Percentiles rank a stretch among this genome's conserved stretches.
Evolutionary conservation across 1,140 invertebrate genomes (phyloP).

Genomic region (Drosophila nigrodunni): DNA sequence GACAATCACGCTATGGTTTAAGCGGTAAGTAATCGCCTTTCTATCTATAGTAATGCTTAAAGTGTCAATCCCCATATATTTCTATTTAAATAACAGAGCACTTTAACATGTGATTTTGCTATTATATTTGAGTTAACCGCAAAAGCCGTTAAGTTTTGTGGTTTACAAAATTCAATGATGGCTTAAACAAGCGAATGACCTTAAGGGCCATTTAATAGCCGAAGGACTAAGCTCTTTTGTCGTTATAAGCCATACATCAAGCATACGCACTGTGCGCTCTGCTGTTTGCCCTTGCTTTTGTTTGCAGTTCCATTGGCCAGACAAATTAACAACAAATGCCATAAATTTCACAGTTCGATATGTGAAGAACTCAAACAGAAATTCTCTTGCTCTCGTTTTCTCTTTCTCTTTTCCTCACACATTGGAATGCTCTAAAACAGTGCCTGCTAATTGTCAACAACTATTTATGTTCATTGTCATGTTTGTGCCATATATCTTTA

Average conservation of each 20-base stretch:
- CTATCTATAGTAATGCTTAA: too few species aligned
- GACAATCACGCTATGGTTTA: neutral
- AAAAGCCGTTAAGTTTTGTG: slow-evolving; percentile 61
- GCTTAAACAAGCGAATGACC: slow-evolving; percentile 55
- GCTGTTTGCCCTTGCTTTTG: slow-evolving; percentile 52
- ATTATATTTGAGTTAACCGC: slow-evolving; percentile 3
- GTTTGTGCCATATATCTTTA: slow-evolving; percentile 52
- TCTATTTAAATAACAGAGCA: too few species aligned
- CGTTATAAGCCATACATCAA: slow-evolving; percentile 70
- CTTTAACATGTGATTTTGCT: neutral
- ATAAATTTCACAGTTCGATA: slow-evolving; percentile 73
- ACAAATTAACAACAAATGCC: slow-evolving; percentile 80
- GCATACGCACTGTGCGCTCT: slow-evolving; percentile 67
- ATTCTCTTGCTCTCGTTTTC: neutral
- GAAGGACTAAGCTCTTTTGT: slow-evolving; percentile 40
- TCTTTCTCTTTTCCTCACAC: neutral
- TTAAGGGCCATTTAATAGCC: slow-evolving; percentile 18
- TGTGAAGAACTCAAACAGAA: slow-evolving; percentile 34
- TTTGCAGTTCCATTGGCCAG: slow-evolving; percentile 56
- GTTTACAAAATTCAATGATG: slow-evolving; percentile 68
- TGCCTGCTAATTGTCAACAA: slow-evolving; percentile 54
- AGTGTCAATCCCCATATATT: too few species aligned
- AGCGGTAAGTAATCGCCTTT: too few species aligned
- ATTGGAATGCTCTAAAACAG: neutral
- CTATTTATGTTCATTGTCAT: slow-evolving; percentile 57